Base-by-base conservation (phyloP, 2,113 vertebrate species). In the Larimichthys crocea region DNA sequence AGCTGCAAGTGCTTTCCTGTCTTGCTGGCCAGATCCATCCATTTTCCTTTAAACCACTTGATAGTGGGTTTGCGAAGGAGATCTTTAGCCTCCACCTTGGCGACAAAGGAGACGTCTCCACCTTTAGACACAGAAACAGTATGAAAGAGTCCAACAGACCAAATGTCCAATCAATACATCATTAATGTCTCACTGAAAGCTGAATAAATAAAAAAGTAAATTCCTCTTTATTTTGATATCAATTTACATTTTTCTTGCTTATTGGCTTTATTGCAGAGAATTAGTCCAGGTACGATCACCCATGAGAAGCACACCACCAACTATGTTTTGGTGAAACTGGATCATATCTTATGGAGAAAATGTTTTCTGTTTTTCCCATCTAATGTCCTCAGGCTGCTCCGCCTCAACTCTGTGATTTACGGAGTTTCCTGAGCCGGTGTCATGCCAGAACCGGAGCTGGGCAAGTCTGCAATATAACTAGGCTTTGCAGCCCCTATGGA, bases 41-140 rank as follows among this genome's bases (percentile, higher is more conserved):
- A 99, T 94, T 99, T 99, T 4, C 98, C 98, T 92, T 99, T 99
- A 83, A 99, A 97, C 98, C 98, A 99, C 74, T 99, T 99, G 53
- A 98, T 55, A 0, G 96, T 96, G 55, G 98, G 98, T 90, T 99
- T 99, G 50, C 98, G 95, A 29, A 99, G 96, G 79, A 99, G 96
- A 83, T 99, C 98, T 94, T 99, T 98, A 46, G 97, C 97, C 94
- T 99, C 97, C 74, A 99, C 97, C 93, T 98, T 99, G 79, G 98
- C 97, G 86, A 96, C 87, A 85, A 99, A 99, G 72, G 94, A 96
- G 82, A 98, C 97, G 88, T 97, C 98, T 64, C 88, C 97, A 62
- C 98, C 98, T 99, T 87, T 42, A 76, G 80, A 91, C 75, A 85
- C 85, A 75, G 69, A 78, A 67, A 62, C 3, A 59, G 42, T 8